phyloP scores from a whole-genome alignment of 2,113 vertebrate genomes.

The Dinomys branickii region DNA sequence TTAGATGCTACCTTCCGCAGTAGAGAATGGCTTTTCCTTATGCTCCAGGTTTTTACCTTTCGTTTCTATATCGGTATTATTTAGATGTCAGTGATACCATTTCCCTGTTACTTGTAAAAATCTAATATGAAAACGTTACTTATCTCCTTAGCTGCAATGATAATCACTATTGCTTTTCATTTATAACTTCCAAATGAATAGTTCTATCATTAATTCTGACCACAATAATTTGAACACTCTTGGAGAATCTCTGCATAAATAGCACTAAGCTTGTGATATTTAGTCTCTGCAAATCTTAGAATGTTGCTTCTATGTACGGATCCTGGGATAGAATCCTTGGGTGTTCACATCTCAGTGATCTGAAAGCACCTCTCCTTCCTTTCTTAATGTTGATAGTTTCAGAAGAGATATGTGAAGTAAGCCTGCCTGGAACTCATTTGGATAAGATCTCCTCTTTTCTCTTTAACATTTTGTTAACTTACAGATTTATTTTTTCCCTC shows the following conservation, averaged over 20 bases:
- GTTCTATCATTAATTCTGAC: neutral
- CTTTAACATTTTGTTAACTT: neutral
- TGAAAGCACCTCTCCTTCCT: neutral
- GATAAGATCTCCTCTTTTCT: neutral
- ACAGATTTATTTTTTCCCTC: neutral
- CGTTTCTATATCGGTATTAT: neutral
- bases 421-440: neutral
- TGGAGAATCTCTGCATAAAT: neutral
- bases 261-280: neutral
- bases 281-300: neutral
- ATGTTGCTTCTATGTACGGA: neutral
- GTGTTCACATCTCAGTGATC: neutral
- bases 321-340: neutral
- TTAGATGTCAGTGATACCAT: neutral
- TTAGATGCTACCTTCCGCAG: neutral
- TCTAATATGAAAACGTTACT: neutral
- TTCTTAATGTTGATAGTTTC: neutral
- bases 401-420: neutral
- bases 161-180: neutral
- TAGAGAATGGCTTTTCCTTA: neutral
- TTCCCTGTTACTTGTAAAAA: neutral
- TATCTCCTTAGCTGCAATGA: neutral
- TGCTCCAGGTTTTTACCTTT: neutral
- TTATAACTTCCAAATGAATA: neutral
- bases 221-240: neutral